A percentile compares a stretch with the other conserved stretches of the same genome.
These are phyloP conservation scores for Synanthedon myopaeformis DNA, from an alignment of 2,888 invertebrate species.

Conservation along the genomic window DNA sequence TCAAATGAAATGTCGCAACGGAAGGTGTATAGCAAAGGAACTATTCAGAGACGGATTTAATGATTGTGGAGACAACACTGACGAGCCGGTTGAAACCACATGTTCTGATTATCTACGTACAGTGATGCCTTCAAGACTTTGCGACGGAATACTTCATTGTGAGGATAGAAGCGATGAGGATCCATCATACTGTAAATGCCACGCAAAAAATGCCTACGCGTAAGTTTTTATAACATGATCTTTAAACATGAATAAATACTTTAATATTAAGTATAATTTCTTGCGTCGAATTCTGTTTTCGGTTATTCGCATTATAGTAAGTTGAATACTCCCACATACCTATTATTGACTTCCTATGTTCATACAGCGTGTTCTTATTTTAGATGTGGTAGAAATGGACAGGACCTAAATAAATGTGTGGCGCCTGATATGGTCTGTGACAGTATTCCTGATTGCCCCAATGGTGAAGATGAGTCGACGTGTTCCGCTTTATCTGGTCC, in stretches of 20 bases:
- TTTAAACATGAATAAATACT: not conserved
- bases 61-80: slow-evolving; percentile 80
- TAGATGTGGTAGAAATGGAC: slow-evolving; percentile 37
- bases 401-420: slow-evolving; percentile 67
- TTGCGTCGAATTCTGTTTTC: too few species aligned
- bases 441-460: slow-evolving; percentile 77
- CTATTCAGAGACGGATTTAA: slow-evolving; percentile 75
- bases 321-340: too few species aligned
- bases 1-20: slow-evolving; percentile 76
- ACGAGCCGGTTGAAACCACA: slow-evolving; percentile 73
- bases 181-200: slow-evolving; percentile 74
- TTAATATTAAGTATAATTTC: too few species aligned
- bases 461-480: slow-evolving; percentile 77
- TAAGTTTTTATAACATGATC: slow-evolving; percentile 17
- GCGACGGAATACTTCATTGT: slow-evolving; percentile 83
- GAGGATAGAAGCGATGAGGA: slow-evolving; percentile 82
- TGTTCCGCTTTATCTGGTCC: slow-evolving; percentile 67
- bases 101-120: slow-evolving; percentile 77
- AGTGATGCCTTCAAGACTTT: slow-evolving; percentile 77
- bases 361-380: not conserved
- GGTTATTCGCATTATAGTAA: too few species aligned
- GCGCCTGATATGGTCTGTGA: slow-evolving; percentile 83
- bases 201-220: slow-evolving; percentile 37
- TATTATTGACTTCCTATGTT: too few species aligned
- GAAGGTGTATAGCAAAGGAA: slow-evolving; percentile 76